A percentile compares a stretch with the other conserved stretches of the same genome.
These are phyloP conservation scores for Lacanobia oleracea DNA, from an alignment of 2,888 invertebrate species.

Conservation along the genomic window DNA sequence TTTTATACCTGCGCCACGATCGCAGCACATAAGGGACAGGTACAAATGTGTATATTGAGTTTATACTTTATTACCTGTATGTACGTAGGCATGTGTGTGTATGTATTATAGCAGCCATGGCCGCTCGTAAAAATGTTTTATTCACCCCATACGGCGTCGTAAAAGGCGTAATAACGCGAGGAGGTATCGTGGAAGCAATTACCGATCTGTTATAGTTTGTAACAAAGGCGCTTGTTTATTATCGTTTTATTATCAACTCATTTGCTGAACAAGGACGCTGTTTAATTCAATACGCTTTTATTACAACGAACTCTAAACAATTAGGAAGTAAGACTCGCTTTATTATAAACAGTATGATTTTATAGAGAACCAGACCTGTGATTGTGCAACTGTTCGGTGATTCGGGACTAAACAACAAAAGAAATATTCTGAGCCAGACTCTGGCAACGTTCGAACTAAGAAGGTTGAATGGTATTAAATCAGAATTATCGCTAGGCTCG, in stretches of 20 bases:
- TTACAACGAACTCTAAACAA: slow-evolving; percentile 71
- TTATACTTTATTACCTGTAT: slow-evolving; percentile 79
- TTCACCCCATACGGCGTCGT: slow-evolving; percentile 91
- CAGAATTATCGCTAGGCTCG: slow-evolving; percentile 73
- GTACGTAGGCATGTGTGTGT: slow-evolving; percentile 72
- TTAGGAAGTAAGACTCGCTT: slow-evolving; percentile 63
- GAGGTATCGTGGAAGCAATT: slow-evolving; percentile 90
- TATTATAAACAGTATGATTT: slow-evolving; percentile 55
- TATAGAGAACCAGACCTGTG: slow-evolving; percentile 61
- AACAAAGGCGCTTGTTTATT: slow-evolving; percentile 90
- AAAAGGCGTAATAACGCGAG: slow-evolving; percentile 91
- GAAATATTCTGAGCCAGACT: slow-evolving; percentile 15
- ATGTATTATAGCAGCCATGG: slow-evolving; percentile 88
- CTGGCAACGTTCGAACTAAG: slow-evolving; percentile 40
- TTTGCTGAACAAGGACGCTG: slow-evolving; percentile 87
- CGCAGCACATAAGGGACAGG: slow-evolving; percentile 61
- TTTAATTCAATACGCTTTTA: slow-evolving; percentile 86
- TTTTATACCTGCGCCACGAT: slow-evolving; percentile 46
- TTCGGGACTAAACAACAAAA: slow-evolving; percentile 26
- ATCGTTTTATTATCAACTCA: slow-evolving; percentile 90
- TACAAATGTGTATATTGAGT: slow-evolving; percentile 67
- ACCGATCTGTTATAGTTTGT: slow-evolving; percentile 91
- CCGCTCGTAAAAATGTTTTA: slow-evolving; percentile 91
- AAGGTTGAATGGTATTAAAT: slow-evolving; percentile 66
- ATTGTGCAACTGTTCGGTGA: slow-evolving; percentile 23